Conservation (phyloP, 2,113 vertebrate species). For the Catharus fuscescens region DNA sequence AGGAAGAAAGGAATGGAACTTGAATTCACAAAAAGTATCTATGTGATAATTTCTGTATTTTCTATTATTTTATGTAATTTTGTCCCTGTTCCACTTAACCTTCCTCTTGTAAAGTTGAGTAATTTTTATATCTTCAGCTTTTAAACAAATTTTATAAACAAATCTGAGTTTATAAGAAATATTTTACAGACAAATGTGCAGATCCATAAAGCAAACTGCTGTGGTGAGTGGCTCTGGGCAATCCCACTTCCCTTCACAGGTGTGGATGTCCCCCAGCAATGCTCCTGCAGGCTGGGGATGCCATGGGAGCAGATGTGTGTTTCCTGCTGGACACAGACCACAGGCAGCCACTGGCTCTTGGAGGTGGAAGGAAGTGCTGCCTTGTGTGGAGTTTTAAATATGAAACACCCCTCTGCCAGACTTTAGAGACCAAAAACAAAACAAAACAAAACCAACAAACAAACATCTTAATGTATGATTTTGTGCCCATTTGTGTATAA, state of each 20-base stretch:
- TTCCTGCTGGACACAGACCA: neutral
- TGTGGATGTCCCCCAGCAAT: fast-evolving
- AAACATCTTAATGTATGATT: neutral
- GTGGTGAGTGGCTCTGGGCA: neutral
- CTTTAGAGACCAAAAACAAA: neutral
- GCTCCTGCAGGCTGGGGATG: neutral
- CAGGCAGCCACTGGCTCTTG: neutral
- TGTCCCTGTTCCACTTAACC: neutral
- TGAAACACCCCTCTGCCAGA: neutral
- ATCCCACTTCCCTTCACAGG: neutral
- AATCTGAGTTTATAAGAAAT: neutral
- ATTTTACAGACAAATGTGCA: neutral
- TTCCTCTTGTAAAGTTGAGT: neutral
- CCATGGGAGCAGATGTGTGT: fast-evolving
- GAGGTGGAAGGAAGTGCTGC: neutral
- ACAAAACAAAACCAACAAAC: too few species aligned
- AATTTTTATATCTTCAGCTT: neutral
- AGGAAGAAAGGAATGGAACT: neutral
- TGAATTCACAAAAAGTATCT: neutral
- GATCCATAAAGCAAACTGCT: neutral
- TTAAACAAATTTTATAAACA: neutral
- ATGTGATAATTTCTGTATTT: neutral
- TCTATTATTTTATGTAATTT: neutral
- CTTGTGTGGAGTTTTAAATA: neutral
- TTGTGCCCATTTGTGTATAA: neutral